Evolutionary conservation across 2,888 invertebrate genomes (phyloP).

Genomic region (Lepidocyrtinus sp.): DNA sequence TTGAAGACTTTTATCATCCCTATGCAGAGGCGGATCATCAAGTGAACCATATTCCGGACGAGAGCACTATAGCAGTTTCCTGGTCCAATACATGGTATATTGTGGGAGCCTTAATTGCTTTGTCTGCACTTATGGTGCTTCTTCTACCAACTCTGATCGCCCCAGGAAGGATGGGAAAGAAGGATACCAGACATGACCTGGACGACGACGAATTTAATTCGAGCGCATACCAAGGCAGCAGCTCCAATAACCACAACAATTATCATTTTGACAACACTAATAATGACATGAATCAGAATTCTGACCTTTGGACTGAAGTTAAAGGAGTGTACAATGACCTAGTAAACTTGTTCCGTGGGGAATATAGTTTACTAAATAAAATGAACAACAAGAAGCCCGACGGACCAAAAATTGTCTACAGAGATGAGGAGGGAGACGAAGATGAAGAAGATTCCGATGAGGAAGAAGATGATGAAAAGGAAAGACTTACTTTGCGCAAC

Average conservation of each 20-base stretch:
- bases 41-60: conserved; percentile 48
- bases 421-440: conserved; percentile 47
- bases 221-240: background rate
- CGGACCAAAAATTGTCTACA: conserved; percentile 57
- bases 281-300: conserved; percentile 43
- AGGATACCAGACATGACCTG: conserved; percentile 35
- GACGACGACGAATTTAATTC: conserved; percentile 50
- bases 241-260: conserved; percentile 1
- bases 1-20: conserved; percentile 54
- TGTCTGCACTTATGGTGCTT: conserved; percentile 65
- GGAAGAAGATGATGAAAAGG: conserved; percentile 51
- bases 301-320: conserved; percentile 67
- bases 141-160: conserved; percentile 63
- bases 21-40: conserved; percentile 51
- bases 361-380: conserved; percentile 48
- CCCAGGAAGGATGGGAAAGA: conserved; percentile 56
- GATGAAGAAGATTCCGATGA: conserved; percentile 44
- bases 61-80: conserved; percentile 25
- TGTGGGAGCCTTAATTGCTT: conserved; percentile 67
- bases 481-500: conserved; percentile 28
- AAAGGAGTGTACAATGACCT: conserved; percentile 68
- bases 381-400: conserved; percentile 37
- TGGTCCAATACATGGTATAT: conserved; percentile 67
- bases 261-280: conserved; percentile 43
- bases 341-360: conserved; percentile 64